Percentiles rank a stretch among this genome's conserved stretches.
These are phyloP conservation scores for Podarcis siculus DNA, from an alignment of 2,797 vertebrate species.

Conservation along the genomic window DNA sequence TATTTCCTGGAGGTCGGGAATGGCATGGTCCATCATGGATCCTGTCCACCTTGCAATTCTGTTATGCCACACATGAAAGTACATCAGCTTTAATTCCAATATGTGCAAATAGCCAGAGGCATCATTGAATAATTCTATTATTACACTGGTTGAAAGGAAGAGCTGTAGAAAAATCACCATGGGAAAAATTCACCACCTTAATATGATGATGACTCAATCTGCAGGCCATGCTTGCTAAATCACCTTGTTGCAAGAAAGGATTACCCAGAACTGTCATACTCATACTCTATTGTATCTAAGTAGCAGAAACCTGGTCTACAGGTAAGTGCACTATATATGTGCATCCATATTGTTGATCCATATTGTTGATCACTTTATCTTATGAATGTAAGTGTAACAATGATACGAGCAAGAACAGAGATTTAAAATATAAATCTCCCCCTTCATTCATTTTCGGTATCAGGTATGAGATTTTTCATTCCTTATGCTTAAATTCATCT, in stretches of 20 bases:
- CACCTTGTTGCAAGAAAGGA: accelerated
- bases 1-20: not conserved
- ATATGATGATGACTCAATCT: accelerated
- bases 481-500: not conserved
- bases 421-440: conserved; percentile 23
- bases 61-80: not conserved
- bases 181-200: not conserved
- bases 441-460: not conserved
- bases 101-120: not conserved
- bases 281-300: not conserved
- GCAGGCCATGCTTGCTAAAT: conserved; percentile 16
- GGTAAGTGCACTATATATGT: not conserved
- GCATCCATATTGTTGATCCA: not conserved
- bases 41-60: not conserved
- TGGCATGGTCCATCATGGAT: not conserved
- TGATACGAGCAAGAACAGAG: not conserved
- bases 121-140: not conserved
- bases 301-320: not conserved
- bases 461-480: not conserved
- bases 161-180: not conserved
- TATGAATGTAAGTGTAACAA: accelerated
- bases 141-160: not conserved
- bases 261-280: not conserved
- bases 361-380: not conserved
- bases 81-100: not conserved